Conservation (phyloP, 2,113 vertebrate genomes). For the Chaetorhynchus papuensis region DNA sequence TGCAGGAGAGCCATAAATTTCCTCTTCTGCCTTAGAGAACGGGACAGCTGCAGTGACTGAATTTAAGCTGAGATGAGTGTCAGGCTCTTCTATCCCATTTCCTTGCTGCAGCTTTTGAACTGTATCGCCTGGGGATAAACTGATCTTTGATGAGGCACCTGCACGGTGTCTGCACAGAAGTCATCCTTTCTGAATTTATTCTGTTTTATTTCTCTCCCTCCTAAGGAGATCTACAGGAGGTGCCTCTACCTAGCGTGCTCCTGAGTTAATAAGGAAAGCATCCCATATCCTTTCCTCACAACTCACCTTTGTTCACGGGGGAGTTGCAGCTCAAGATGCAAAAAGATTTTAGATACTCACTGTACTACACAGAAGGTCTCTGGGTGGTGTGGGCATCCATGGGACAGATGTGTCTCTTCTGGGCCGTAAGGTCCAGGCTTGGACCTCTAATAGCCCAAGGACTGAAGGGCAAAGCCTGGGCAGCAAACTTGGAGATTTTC, state of each 20-base stretch:
- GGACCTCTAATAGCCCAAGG: not conserved
- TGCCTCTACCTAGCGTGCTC: not conserved
- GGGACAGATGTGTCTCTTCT: not conserved
- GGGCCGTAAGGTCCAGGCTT: not conserved
- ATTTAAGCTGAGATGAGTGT: not conserved
- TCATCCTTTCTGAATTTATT: not conserved
- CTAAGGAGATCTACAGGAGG: not conserved
- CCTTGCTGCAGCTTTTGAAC: not conserved
- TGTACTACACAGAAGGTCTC: not conserved
- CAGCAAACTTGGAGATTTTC: not conserved
- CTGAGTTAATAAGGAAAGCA: not conserved
- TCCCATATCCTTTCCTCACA: not conserved
- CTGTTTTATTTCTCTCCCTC: not conserved
- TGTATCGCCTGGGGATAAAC: not conserved
- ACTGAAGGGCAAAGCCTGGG: not conserved
- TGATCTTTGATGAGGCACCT: conserved; percentile 29
- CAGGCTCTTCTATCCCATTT: not conserved
- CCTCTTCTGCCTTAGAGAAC: not conserved
- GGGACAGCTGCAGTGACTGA: not conserved
- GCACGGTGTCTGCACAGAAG: not conserved
- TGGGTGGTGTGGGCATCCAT: not conserved
- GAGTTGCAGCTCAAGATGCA: not conserved
- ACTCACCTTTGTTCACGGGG: not conserved
- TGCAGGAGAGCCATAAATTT: not conserved
- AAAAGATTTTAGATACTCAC: not conserved